phyloP scores from a whole-genome alignment of 2,113 vertebrate genomes.

The Eudorcas thomsonii region DNA sequence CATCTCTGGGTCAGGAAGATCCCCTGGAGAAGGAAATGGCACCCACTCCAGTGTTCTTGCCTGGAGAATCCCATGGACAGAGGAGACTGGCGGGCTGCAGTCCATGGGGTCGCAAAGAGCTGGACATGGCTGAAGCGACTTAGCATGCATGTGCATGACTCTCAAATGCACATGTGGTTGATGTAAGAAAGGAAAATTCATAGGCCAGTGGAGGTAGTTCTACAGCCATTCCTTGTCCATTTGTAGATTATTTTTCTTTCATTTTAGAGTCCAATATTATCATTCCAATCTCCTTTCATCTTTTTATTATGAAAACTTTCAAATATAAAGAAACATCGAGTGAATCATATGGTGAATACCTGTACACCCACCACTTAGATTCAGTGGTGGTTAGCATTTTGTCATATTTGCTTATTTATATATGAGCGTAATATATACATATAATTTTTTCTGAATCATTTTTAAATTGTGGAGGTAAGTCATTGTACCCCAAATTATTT shows the following conservation, averaged over 20 bases:
- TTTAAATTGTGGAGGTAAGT: background rate
- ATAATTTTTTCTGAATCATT: background rate
- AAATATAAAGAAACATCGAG: background rate
- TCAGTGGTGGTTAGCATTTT: background rate
- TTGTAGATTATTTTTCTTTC: background rate
- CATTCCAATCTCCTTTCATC: background rate
- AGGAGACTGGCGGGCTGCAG: background rate
- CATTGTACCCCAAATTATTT: background rate
- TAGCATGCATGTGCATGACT: accelerated
- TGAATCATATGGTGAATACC: background rate
- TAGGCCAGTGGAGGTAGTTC: background rate
- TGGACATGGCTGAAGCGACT: background rate
- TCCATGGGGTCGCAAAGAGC: background rate
- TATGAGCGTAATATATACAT: background rate
- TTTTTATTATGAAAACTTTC: background rate
- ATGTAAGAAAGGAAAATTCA: background rate
- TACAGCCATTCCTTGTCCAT: background rate
- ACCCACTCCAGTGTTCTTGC: background rate
- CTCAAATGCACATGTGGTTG: background rate
- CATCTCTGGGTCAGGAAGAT: background rate
- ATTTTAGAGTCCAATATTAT: background rate
- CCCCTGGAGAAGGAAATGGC: background rate
- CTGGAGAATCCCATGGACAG: background rate
- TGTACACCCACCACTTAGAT: background rate
- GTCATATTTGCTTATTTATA: background rate